Base-by-base conservation (phyloP, 2,797 vertebrate genomes). In the Kryptolebias ocellatus region DNA sequence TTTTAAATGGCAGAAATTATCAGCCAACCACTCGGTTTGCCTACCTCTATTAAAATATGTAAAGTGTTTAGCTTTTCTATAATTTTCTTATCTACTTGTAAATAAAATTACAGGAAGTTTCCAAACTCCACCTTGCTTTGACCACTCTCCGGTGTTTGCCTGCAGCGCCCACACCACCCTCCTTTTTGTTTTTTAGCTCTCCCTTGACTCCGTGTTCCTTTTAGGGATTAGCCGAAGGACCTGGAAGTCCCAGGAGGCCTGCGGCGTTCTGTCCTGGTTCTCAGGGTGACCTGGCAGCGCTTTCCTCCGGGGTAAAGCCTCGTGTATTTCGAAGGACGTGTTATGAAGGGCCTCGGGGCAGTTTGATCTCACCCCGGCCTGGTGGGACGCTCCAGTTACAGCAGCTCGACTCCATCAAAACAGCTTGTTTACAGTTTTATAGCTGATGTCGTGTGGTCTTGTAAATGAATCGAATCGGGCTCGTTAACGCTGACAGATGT, bases 261-360 rank as follows among this genome's bases (percentile, higher is more conserved):
- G 59, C n/a, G 60, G 70, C 67, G 20, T 81, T 84, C 27, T 61
- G 70, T 76, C 54, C 53, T 83, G 76, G 82, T 88, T 88, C 78
- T 86, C 85, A 83, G 82, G 82, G 79, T 85, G 86, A 89, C 70
- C 79, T 80, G 80, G 73, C 84, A 87, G 85, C 79, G 60, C 60
- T 54, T 42, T 73, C 65, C 86, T 74, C 72, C 4, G 1, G 84
- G 73, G 72, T 59, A 61, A 51, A 81, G 45, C 53, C 67, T 76
- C 17, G 12, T 61, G 51, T 54, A 28, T 45, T 64, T 47, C 56
- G 31, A 28, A 62, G 50, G 63, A 79, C 72, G 70, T 76, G 83
- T 85, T 80, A 70, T 56, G 63, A 74, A 79, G 63, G 53, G 78
- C 82, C 85, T 83, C n/a, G 2, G 81, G 90, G 83, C 83, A 78